Conservation (phyloP, 2,888 invertebrate genomes). For the Griposia aprilina region DNA sequence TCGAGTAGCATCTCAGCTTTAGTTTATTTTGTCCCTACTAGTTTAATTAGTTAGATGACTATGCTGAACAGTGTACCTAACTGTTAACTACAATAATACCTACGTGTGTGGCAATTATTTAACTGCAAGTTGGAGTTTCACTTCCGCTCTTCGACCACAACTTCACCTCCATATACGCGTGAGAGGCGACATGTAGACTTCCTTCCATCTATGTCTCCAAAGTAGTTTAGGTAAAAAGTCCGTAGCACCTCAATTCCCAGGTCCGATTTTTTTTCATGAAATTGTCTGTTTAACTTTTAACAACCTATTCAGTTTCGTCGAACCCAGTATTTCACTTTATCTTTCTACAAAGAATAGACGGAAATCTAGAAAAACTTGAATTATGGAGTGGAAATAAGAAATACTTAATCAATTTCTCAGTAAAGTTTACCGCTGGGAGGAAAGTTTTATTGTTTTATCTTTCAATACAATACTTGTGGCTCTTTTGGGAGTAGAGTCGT, state of each 20-base stretch:
- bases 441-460: slow-evolving; percentile 63
- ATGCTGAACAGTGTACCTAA: no score
- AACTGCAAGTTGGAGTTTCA: no score
- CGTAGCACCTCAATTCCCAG: background rate
- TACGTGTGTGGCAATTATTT: no score
- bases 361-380: slow-evolving; percentile 41
- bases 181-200: no score
- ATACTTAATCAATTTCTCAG: slow-evolving; percentile 54
- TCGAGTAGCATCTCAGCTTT: no score
- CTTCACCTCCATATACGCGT: no score
- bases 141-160: no score
- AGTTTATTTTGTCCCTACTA: no score
- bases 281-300: background rate
- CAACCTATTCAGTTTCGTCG: background rate
- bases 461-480: slow-evolving; percentile 56
- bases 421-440: slow-evolving; percentile 35
- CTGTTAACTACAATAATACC: no score
- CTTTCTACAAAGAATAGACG: slow-evolving; percentile 12
- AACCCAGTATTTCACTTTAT: slow-evolving; percentile 8
- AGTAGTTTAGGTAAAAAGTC: no score
- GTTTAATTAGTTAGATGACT: no score
- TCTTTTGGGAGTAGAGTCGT: slow-evolving; percentile 52
- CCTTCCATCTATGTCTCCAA: no score
- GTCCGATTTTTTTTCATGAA: background rate
- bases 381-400: slow-evolving; percentile 43